Evolutionary conservation across 2,888 invertebrate genomes (phyloP).

Genomic region (Stenotaenia linearis): DNA sequence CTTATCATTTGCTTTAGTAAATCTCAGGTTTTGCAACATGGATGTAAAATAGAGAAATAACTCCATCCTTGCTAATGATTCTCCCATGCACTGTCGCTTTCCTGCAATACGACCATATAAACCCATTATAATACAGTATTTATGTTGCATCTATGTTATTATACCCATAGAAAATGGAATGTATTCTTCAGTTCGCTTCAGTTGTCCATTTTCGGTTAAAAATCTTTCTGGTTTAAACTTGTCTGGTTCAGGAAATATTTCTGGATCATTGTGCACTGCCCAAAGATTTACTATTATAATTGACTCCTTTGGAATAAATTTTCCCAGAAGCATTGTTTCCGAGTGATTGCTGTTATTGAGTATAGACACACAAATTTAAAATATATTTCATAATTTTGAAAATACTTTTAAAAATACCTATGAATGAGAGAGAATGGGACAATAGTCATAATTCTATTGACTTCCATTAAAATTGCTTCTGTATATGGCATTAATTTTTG

Average conservation of each 20-base stretch:
- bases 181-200: not conserved
- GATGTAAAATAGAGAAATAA: not conserved
- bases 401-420: not conserved
- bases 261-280: slow-evolving; percentile 12
- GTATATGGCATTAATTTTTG: slow-evolving; percentile 12
- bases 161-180: not conserved
- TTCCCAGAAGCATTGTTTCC: slow-evolving; percentile 12
- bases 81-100: not conserved
- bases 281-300: not conserved
- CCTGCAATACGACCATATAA: not conserved
- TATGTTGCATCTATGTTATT: not conserved
- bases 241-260: slow-evolving; percentile 2
- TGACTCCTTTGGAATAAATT: slow-evolving; percentile 21
- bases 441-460: not conserved
- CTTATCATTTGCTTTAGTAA: no score
- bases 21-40: not conserved
- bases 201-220: not conserved
- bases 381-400: not conserved
- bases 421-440: not conserved
- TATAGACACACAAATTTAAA: no score
- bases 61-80: slow-evolving; percentile 21
- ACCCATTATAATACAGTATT: not conserved
- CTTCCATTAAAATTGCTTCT: not conserved
- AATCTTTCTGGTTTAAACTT: not conserved
- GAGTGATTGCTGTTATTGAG: no score